These are phyloP conservation scores for Drosophila mayri DNA, from an alignment of 1,140 invertebrate genomes.

Conservation along the genomic window DNA sequence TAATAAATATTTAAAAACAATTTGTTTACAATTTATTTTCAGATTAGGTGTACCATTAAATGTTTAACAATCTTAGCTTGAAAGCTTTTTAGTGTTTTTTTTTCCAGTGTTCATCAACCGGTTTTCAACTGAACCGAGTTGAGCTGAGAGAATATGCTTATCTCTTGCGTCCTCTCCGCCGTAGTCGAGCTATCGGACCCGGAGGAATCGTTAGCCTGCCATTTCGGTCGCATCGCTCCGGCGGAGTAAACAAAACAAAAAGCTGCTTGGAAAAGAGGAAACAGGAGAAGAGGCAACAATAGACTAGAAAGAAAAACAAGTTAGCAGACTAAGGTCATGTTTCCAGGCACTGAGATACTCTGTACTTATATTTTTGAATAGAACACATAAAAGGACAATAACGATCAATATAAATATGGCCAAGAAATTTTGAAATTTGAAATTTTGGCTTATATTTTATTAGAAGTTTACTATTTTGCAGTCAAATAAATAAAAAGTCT, in stretches of 20 bases:
- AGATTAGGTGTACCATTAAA: background rate
- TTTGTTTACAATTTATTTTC: background rate
- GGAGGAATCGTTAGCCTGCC: conserved; percentile 77
- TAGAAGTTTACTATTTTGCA: background rate
- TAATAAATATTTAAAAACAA: background rate
- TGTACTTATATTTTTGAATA: background rate
- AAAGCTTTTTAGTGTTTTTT: background rate
- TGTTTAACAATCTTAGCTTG: background rate
- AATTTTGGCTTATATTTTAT: background rate
- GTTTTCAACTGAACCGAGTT: conserved; percentile 15
- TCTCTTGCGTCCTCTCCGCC: conserved; percentile 42
- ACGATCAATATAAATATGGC: background rate
- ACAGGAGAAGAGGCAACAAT: conserved; percentile 64
- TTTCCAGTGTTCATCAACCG: conserved; percentile 4
- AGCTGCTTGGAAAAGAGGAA: conserved; percentile 25
- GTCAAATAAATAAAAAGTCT: background rate
- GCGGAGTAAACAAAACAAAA: conserved; percentile 67
- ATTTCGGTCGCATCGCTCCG: conserved; percentile 70
- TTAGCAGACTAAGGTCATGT: background rate
- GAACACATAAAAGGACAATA: background rate
- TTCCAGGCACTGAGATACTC: conserved; percentile 1
- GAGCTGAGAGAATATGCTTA: conserved; percentile 49
- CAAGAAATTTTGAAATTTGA: background rate
- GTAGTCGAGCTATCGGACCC: conserved; percentile 61
- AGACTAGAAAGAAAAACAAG: conserved; percentile 44